Evolutionary conservation across 2,888 invertebrate genomes (phyloP), one percentile per base, ranked within the genome.

Genomic region (Bellardia bayeri): DNA sequence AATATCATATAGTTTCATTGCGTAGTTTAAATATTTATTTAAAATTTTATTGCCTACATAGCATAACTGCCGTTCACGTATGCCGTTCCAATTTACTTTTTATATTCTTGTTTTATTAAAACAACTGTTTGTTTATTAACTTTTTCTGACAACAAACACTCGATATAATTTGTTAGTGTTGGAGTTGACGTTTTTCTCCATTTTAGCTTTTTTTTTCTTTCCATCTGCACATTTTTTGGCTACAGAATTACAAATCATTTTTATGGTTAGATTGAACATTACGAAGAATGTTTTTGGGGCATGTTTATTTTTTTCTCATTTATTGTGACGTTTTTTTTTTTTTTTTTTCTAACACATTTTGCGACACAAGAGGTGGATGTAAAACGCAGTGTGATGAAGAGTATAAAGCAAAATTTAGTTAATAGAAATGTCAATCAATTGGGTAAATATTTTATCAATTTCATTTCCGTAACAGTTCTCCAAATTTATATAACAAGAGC

Each of bases 371-470:
- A 42, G 14, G 33, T 37, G 33, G 33, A 68, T 9, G 16, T 11
- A 14, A 11, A 23, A 37, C 42, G 42, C 45, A 40, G 56, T 42
- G 45, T 49, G 66, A 37, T 56, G 33, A 54, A 68, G 51, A 72
- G 72, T 56, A 72, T 69, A 74, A 82, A 81, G 14, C 45, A 84
- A 56, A 85, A 76, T 88, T 87, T 76, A 86, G 88, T 89, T 89
- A 89, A 89, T 88, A 88, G 88, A 89, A 89, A 88, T 86, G 88
- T 86, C 89, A 89, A 89, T 89, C 89, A 89, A 86, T 86, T 89
- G 89, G 80, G 85, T 88, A 88, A 89, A 89, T 86, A 89, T 89
- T 85, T 87, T 78, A 81, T 78, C 84, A 87, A 87, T 87, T 87
- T 84, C 61, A 78, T 82, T 84, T 84, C 84, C 87, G 66, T 74